Evolutionary conservation across 2,113 vertebrate species (phyloP).

Genomic region (Peromyscus maniculatus): DNA sequence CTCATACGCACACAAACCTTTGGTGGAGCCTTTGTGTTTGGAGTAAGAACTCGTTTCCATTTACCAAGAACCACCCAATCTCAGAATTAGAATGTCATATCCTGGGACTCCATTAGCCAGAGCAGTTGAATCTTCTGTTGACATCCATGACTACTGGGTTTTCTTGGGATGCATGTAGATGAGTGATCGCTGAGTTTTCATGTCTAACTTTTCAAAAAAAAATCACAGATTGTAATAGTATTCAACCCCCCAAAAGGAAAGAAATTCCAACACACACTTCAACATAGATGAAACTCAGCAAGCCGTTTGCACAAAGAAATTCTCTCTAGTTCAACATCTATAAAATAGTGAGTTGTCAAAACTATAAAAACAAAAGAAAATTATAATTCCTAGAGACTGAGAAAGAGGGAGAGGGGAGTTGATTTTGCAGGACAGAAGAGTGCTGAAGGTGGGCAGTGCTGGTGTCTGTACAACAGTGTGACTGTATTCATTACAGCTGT

Average conservation of each 20-base stretch:
- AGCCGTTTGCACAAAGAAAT: neutral
- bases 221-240: neutral
- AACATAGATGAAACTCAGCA: neutral
- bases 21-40: neutral
- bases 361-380: neutral
- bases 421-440: neutral
- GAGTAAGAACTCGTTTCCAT: neutral
- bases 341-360: neutral
- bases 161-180: neutral
- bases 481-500: too few relatives aligned
- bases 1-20: too few relatives aligned
- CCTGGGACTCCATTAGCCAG: neutral
- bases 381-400: neutral
- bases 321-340: fast-evolving
- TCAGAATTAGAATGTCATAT: neutral
- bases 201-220: neutral
- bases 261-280: neutral
- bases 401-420: neutral
- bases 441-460: neutral
- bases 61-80: neutral
- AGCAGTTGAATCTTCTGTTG: neutral
- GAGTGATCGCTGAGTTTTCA: neutral
- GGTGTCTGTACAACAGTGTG: fast-evolving
- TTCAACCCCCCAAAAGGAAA: neutral
- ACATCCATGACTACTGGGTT: neutral